Base-by-base conservation (phyloP, 64 coral and sea anemone species). In the Acropora yongei region DNA sequence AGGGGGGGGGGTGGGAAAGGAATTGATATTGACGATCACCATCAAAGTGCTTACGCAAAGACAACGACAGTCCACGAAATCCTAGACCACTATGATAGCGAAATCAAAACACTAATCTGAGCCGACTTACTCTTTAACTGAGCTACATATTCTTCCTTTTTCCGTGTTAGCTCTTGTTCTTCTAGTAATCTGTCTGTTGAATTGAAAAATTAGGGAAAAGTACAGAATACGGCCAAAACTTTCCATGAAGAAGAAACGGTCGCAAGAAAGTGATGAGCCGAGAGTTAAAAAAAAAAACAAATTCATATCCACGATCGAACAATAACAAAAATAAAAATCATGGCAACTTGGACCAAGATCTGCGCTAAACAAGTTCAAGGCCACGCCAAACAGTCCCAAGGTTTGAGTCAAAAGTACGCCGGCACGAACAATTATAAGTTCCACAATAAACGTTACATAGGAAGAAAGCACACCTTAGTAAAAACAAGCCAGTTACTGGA, bases 141-240 rank as follows among this genome's bases (percentile, higher is more conserved):
- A 6, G 96, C 96, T 18, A 95, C 88, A 46, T 85, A 95, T 79
- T 98, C 96, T 8, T 98, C 96, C 51, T 95, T 93, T 44, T 87
- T 91, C 10, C 96, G 58, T 4, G 96, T 93, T 0, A 77, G 48
- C 44, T 98, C 96, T 78, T 98, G 93, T 77, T 98, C 96, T 60
- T 98, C 96, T 11, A 98, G 88, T 88, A 98, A 87, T 63, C 95
- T 98, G 73, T 98, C 96, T 98, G 75, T 78, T 79, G 72, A 58
- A 63, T 12, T 44, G 72, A 78, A 46, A 71, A 8, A 39, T 4
- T 2, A 39, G 39, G 2, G 68, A 5, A 7, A 55, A 55, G 10
- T 55, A 7, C 5, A 55, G 51, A 10, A 55, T 10, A 10, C 6
- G 5, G 51, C 51, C 51, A 84, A 84, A 63, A 71, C 19, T 20